A percentile compares a stretch with the other conserved stretches of the same genome.
Evolutionary conservation across 2,113 vertebrate genomes (phyloP).

Genomic region (Pycnonotus jocosus): DNA sequence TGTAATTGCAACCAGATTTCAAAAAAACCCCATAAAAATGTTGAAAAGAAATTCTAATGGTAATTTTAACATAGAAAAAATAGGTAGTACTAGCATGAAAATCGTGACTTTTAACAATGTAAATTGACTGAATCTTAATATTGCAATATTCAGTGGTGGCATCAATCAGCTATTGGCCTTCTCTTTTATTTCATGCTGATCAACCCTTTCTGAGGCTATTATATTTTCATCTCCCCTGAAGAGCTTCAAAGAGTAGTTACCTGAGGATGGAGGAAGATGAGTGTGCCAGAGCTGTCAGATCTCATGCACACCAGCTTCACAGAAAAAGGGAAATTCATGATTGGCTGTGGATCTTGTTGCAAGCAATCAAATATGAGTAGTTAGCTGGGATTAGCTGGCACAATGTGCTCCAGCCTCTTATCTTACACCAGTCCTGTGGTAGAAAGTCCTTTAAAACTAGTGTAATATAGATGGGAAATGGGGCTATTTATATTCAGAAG

Average conservation of each 20-base stretch:
- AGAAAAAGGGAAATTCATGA: not conserved
- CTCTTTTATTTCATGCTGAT: not conserved
- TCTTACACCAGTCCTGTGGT: not conserved
- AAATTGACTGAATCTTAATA: not conserved
- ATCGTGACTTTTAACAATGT: not conserved
- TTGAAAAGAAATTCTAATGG: not conserved
- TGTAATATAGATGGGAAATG: not conserved
- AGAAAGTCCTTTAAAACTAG: not conserved
- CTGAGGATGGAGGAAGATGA: not conserved
- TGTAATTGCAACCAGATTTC: not conserved
- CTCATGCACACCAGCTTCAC: not conserved
- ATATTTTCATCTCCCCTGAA: not conserved
- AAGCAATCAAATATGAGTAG: not conserved
- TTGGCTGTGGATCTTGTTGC: not conserved
- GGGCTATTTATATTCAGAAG: not conserved
- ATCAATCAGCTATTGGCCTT: conserved; percentile 9
- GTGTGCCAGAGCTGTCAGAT: not conserved
- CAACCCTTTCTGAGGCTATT: not conserved
- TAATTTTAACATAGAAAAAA: not conserved
- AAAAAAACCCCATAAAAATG: not conserved
- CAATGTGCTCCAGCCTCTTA: not conserved
- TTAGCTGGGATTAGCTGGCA: not conserved
- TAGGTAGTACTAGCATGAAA: not conserved
- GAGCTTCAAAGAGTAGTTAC: not conserved
- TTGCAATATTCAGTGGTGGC: not conserved